Percentiles rank a stretch among this genome's conserved stretches.
phyloP scores from a whole-genome alignment of 2,797 vertebrate genomes.

The Telmatherina bonti region DNA sequence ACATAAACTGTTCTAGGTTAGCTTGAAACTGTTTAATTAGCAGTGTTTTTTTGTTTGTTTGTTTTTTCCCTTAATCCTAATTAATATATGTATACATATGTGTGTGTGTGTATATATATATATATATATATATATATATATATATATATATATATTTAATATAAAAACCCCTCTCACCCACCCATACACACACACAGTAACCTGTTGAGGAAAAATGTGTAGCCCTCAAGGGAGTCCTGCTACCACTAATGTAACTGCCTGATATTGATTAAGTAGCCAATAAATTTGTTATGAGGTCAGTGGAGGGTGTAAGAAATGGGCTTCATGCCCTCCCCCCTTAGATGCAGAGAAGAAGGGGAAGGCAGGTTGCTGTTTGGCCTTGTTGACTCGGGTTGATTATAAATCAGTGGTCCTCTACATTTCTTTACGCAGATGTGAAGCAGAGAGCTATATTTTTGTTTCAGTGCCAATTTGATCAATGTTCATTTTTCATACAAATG shows the following conservation, averaged over 20 bases:
- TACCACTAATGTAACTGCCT: constrained; percentile 7
- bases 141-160: no score
- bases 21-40: not conserved
- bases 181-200: no score
- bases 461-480: no score
- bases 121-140: no score
- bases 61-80: no score
- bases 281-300: constrained; percentile 53
- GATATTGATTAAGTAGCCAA: constrained; percentile 53
- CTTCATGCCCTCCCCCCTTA: constrained; percentile 34
- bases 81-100: no score
- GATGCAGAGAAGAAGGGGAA: constrained; percentile 27
- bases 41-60: not conserved
- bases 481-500: no score
- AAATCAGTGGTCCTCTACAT: not conserved
- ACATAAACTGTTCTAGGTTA: not conserved
- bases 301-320: constrained; percentile 46
- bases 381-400: constrained; percentile 1
- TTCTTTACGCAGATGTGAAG: not conserved
- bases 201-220: not conserved
- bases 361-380: constrained; percentile 6
- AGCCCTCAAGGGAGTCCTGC: constrained; percentile 4
- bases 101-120: no score
- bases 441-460: no score
- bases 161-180: no score